Percentiles rank a stretch among this genome's conserved stretches.
Conservation (phyloP, 2,113 vertebrate genomes). For the Lepisosteus osseus region DNA sequence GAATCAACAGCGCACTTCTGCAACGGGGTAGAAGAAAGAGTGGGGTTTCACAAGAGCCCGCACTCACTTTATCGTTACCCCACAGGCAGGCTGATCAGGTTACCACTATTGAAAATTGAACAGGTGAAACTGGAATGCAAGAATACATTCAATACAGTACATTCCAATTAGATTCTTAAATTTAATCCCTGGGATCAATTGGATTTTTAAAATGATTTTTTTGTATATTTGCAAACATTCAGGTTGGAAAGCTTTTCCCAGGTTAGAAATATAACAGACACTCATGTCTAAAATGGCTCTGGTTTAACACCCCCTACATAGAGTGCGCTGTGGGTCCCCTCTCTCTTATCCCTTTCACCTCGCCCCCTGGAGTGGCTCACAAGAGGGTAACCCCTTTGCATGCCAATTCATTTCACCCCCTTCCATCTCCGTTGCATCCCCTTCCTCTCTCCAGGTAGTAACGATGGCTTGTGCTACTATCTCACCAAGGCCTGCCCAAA, state of each 20-base stretch:
- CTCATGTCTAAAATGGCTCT: too few relatives aligned
- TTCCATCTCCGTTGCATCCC: constrained; percentile 14
- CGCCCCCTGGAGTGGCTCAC: constrained; percentile 17
- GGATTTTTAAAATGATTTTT: too few relatives aligned
- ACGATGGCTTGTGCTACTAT: constrained; percentile 88
- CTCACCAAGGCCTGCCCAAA: constrained; percentile 75
- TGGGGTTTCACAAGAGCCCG: too few relatives aligned
- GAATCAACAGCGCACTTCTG: constrained; percentile 27
- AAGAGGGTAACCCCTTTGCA: constrained; percentile 41
- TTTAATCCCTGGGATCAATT: too few relatives aligned
- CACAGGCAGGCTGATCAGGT: not conserved
- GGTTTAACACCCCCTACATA: not conserved
- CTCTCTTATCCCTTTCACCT: constrained; percentile 21
- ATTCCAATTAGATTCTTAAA: too few relatives aligned
- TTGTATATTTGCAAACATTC: too few relatives aligned
- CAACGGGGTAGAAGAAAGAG: constrained; percentile 6
- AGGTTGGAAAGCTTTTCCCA: too few relatives aligned
- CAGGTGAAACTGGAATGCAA: not conserved
- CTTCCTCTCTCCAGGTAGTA: constrained; percentile 61
- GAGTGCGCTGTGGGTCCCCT: constrained; percentile 11
- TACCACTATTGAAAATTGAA: too few relatives aligned
- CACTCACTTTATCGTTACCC: too few relatives aligned
- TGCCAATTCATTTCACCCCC: constrained; percentile 63
- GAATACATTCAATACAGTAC: not conserved
- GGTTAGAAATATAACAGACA: not conserved